These are phyloP conservation scores for Trematomus loennbergii DNA, from an alignment of 2,113 vertebrate genomes.

Conservation along the genomic window DNA sequence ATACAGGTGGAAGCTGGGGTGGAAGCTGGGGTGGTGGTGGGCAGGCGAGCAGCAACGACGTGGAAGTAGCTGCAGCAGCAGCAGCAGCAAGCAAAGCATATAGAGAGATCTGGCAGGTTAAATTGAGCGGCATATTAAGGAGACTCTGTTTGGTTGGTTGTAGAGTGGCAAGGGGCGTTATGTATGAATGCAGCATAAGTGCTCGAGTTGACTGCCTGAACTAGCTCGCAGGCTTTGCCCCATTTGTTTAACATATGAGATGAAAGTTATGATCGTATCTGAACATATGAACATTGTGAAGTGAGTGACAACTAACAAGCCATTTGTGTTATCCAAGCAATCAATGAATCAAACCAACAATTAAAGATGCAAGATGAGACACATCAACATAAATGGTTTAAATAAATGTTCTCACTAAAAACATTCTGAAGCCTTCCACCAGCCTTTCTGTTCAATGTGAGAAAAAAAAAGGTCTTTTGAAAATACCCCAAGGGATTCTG, in stretches of 20 bases:
- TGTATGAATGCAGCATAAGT: no score
- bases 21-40: no score
- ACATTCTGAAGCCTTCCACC: neutral
- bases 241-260: neutral
- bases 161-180: no score
- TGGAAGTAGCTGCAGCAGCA: no score
- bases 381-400: neutral
- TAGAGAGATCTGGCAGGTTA: no score
- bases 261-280: neutral
- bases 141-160: no score
- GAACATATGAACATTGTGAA: neutral
- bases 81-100: no score
- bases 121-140: no score
- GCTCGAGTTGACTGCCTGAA: no score
- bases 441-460: neutral
- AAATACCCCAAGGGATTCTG: neutral
- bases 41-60: no score
- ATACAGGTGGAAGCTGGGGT: no score
- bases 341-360: neutral
- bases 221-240: no score
- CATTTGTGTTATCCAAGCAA: neutral
- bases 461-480: constrained; percentile 13
- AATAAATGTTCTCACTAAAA: neutral
- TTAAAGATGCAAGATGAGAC: neutral
- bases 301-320: neutral